Evolutionary conservation across 2,113 vertebrate species (phyloP).

Genomic region (Calidris pugnax): DNA sequence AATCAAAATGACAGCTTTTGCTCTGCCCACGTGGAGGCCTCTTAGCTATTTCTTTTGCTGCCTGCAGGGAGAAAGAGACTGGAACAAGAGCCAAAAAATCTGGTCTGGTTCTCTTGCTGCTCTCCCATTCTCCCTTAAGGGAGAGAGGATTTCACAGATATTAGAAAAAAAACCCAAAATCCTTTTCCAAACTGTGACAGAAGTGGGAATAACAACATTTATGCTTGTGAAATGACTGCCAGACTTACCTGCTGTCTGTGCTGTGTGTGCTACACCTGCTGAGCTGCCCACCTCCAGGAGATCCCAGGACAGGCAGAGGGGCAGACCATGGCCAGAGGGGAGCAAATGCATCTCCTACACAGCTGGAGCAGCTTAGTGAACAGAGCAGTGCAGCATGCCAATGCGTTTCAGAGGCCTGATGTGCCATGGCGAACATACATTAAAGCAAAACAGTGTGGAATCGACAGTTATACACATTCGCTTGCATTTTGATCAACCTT

Average conservation of each 20-base stretch:
- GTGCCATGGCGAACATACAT: background rate
- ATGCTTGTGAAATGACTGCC: background rate
- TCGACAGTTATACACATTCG: background rate
- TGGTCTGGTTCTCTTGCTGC: background rate
- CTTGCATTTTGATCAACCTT: background rate
- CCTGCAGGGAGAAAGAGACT: background rate
- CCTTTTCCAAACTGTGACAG: background rate
- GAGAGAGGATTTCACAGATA: background rate
- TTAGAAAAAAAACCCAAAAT: background rate
- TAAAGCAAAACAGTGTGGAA: background rate
- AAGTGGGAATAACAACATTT: background rate
- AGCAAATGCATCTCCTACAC: background rate
- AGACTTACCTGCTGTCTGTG: background rate
- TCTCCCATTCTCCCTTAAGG: background rate
- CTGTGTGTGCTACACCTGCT: background rate
- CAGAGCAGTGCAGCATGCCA: background rate
- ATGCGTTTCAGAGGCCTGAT: background rate
- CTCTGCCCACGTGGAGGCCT: background rate
- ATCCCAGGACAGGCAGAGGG: background rate
- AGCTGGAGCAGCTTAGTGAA: background rate
- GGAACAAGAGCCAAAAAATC: background rate
- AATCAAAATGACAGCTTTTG: slow-evolving; percentile 15
- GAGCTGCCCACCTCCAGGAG: background rate
- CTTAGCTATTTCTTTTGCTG: background rate
- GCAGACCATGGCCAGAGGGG: background rate